Evolutionary conservation across 2,797 vertebrate genomes (phyloP).

Genomic region (Lutjanus campechanus): DNA sequence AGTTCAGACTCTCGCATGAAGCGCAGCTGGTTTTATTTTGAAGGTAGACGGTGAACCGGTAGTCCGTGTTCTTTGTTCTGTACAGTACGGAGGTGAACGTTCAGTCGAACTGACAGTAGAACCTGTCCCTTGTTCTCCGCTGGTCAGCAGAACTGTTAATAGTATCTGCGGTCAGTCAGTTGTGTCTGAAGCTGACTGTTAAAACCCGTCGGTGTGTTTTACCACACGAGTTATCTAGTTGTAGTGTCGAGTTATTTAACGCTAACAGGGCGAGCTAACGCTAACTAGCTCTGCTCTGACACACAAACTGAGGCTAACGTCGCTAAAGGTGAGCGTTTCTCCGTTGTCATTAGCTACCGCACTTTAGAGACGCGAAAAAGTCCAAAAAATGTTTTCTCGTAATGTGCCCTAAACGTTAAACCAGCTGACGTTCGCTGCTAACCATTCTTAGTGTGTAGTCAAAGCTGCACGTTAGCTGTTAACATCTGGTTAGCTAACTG

Average conservation of each 20-base stretch:
- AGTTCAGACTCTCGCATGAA: no score
- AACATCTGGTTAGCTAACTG: neutral
- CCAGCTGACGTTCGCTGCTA: rapidly evolving
- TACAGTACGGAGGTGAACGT: neutral
- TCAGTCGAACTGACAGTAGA: neutral
- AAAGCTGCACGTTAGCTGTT: no score
- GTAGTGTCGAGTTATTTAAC: slow-evolving; percentile 7
- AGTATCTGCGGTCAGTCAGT: rapidly evolving
- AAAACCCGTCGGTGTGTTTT: neutral
- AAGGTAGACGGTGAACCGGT: slow-evolving; percentile 35
- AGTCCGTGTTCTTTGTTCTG: slow-evolving; percentile 39
- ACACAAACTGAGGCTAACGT: slow-evolving; percentile 31
- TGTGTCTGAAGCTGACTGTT: neutral
- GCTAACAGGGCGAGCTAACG: slow-evolving; percentile 7
- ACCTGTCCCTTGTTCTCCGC: no score
- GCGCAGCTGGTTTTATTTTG: slow-evolving; percentile 62
- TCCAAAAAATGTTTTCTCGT: rapidly evolving
- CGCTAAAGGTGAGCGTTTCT: slow-evolving; percentile 49
- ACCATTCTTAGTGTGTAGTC: neutral
- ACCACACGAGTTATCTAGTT: no score
- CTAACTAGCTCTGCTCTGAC: slow-evolving; percentile 15
- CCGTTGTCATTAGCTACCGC: neutral
- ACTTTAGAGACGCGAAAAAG: neutral
- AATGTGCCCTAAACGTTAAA: no score
- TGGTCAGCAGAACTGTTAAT: neutral